These are phyloP conservation scores for Pangasius djambal DNA, from an alignment of 2,797 vertebrate species.

Conservation along the genomic window DNA sequence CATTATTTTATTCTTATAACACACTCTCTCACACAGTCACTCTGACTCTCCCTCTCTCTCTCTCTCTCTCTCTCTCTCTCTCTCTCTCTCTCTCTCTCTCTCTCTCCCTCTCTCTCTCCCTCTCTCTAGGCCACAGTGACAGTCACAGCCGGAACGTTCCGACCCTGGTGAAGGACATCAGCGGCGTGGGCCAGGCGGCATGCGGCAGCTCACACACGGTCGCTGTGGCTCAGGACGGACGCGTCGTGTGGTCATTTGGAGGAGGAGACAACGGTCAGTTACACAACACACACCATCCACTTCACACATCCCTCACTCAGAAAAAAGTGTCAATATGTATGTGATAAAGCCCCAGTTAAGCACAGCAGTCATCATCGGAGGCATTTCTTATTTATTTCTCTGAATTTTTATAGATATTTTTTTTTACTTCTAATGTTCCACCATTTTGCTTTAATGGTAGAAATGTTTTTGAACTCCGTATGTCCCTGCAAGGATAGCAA, in stretches of 20 bases:
- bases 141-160: constrained; percentile 84
- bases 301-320: background rate
- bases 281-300: background rate
- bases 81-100: background rate
- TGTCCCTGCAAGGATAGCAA: background rate
- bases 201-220: constrained; percentile 85
- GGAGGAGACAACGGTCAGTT: constrained; percentile 82
- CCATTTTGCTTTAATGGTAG: background rate
- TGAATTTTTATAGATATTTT: background rate
- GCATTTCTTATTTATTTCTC: background rate
- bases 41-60: too few species aligned
- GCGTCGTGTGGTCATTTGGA: constrained; percentile 83
- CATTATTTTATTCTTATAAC: too few species aligned
- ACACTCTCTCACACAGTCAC: too few species aligned
- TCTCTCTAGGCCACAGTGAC: constrained; percentile 78
- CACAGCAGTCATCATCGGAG: background rate
- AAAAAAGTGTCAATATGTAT: background rate
- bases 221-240: constrained; percentile 80
- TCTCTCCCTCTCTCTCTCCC: background rate
- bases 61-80: background rate
- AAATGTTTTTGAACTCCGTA: background rate
- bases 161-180: constrained; percentile 84
- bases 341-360: background rate
- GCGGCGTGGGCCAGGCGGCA: constrained; percentile 81
- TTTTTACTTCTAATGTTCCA: background rate